Base-by-base conservation (phyloP, 2,113 vertebrate species). In the Anolis carolinensis region DNA sequence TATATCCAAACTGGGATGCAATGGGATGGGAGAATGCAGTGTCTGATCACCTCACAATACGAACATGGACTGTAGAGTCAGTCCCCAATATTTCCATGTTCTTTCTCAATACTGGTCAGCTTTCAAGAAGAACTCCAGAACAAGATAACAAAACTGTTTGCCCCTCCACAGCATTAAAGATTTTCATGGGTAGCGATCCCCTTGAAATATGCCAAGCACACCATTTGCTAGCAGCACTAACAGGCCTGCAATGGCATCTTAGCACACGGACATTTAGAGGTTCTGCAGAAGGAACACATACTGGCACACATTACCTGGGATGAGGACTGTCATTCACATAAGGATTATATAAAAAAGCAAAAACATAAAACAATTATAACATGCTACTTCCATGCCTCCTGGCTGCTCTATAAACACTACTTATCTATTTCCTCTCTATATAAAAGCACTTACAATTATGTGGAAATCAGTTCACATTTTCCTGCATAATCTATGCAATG, bases 251-350 rank as follows among this genome's bases (percentile, higher is more conserved):
- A 92, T 89, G 90, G 80, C 39, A 76, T 83, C 90, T 92, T 70
- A 4, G 70, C 59, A 36, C 75, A 87, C 7, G 36, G 81, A 73
- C 79, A 82, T 89, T 84, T 79, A 79, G 90, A 85, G 84, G 92
- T 85, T 0, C 59, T 21, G 81, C 85, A 83, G 87, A 91, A 87
- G 91, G 96, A 92, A 93, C 88, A 25, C 92, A 86, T 84, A 91
- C 90, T 67, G 84, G 90, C 62, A 94, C 79, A 88, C 85, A 71
- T 97, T 97, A 97, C 97, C 97, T 97, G 97, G 97, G 93, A 98
- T 97, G 95, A 96, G 96, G 96, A 97, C 97, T 97, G 95, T 74
- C 91, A 92, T 88, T 95, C 94, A 94, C 89, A 85, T 82, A 90
- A 73, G 71, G 88, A 89, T 93, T 90, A 93, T 71, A 92, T 92